A percentile compares a stretch with the other conserved stretches of the same genome.
These are phyloP conservation scores for Lymantria monacha DNA, from an alignment of 2,888 invertebrate genomes.

Conservation along the genomic window DNA sequence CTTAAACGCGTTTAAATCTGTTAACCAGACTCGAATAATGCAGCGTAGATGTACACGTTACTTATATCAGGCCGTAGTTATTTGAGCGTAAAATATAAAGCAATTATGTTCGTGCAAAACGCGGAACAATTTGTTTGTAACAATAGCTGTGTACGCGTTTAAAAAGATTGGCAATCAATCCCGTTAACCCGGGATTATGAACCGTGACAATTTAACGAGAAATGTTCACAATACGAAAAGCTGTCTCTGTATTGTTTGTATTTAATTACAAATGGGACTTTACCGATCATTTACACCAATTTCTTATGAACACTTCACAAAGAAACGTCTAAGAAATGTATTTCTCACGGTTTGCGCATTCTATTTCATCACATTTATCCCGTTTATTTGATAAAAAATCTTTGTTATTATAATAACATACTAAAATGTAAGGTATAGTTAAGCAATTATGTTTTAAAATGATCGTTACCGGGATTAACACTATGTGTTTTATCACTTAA, in stretches of 20 bases:
- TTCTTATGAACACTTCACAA: slow-evolving; percentile 16
- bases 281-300: slow-evolving; percentile 16
- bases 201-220: slow-evolving; percentile 59
- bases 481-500: no score
- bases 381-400: slow-evolving; percentile 10
- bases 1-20: no score
- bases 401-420: no score
- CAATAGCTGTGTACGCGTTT: slow-evolving; percentile 31
- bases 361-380: slow-evolving; percentile 7
- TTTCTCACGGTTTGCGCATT: slow-evolving; percentile 9
- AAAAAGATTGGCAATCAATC: slow-evolving; percentile 39
- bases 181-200: slow-evolving; percentile 37
- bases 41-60: no score
- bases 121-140: slow-evolving; percentile 33
- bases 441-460: no score
- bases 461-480: no score
- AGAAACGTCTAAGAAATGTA: slow-evolving; percentile 14
- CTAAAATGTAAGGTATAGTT: no score
- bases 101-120: slow-evolving; percentile 27
- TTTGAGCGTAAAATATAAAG: slow-evolving; percentile 19
- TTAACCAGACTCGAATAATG: no score
- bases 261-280: slow-evolving; percentile 34
- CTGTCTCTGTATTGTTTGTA: slow-evolving; percentile 22
- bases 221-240: slow-evolving; percentile 21
- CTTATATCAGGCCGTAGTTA: not conserved